These are phyloP conservation scores for Hetaerina titia DNA, from an alignment of 2,888 invertebrate species.

Conservation along the genomic window DNA sequence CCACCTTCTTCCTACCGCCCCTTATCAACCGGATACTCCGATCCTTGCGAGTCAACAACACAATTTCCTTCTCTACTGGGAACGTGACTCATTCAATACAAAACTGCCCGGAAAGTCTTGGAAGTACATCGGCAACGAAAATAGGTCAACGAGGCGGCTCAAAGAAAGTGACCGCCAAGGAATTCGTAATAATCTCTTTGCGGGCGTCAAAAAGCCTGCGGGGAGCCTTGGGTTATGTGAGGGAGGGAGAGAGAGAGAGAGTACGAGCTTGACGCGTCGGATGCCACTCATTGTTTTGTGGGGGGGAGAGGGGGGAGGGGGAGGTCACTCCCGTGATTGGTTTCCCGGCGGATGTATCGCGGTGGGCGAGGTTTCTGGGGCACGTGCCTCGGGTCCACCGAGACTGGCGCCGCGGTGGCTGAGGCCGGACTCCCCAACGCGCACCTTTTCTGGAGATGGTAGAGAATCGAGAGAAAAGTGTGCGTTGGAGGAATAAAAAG, in stretches of 20 bases:
- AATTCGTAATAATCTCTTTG: constrained; percentile 18
- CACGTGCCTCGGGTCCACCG: background rate
- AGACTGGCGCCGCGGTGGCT: background rate
- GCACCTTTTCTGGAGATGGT: background rate
- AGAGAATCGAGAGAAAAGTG: background rate
- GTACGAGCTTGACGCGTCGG: background rate
- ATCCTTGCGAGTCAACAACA: background rate
- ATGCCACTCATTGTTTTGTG: background rate
- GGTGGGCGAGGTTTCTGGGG: background rate
- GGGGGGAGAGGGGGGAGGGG: background rate
- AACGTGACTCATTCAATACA: background rate
- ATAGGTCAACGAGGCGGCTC: constrained; percentile 12
- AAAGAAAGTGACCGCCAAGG: constrained; percentile 27
- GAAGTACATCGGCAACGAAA: constrained; percentile 2
- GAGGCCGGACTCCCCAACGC: background rate
- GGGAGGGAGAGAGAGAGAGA: background rate
- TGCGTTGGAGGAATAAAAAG: background rate
- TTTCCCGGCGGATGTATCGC: too few relatives aligned
- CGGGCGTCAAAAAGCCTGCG: background rate
- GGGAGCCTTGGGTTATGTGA: background rate
- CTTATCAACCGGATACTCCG: constrained; percentile 16
- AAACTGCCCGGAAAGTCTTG: constrained; percentile 16
- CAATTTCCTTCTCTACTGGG: background rate
- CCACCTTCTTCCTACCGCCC: constrained; percentile 9
- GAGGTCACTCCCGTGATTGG: too few relatives aligned